Evolutionary conservation across 2,888 invertebrate genomes (phyloP).

Genomic region (Torymus aiolomorphi): DNA sequence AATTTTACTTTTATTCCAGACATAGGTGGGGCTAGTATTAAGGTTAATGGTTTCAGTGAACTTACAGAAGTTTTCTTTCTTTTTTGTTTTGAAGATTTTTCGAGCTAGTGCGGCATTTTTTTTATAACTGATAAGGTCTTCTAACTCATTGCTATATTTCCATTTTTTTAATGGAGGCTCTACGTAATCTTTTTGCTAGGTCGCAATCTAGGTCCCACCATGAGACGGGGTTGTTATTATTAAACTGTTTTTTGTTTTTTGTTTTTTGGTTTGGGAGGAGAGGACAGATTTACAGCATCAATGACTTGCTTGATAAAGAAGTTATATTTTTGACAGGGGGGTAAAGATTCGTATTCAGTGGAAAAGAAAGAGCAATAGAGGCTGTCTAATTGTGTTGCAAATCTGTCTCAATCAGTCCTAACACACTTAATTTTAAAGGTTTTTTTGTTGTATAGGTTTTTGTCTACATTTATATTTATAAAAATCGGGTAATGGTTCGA

Average conservation of each 20-base stretch:
- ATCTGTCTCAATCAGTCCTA: conserved; percentile 7
- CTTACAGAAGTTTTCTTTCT: not conserved
- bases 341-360: not conserved
- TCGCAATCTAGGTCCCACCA: conserved; percentile 25
- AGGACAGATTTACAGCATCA: not conserved
- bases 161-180: not conserved
- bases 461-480: no score
- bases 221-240: not conserved
- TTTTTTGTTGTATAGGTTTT: not conserved
- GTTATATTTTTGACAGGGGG: not conserved
- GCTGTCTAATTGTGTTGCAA: not conserved
- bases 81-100: not conserved
- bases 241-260: not conserved
- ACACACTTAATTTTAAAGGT: not conserved
- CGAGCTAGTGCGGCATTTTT: not conserved
- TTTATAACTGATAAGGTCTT: not conserved
- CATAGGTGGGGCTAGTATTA: not conserved
- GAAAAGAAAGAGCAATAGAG: not conserved
- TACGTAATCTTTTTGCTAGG: not conserved
- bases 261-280: not conserved
- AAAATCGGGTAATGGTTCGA: not conserved
- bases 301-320: not conserved
- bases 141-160: not conserved
- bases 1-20: not conserved
- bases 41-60: not conserved